These are phyloP conservation scores for Acromyrmex echinatior DNA, from an alignment of 1,140 invertebrate genomes.

Conservation along the genomic window DNA sequence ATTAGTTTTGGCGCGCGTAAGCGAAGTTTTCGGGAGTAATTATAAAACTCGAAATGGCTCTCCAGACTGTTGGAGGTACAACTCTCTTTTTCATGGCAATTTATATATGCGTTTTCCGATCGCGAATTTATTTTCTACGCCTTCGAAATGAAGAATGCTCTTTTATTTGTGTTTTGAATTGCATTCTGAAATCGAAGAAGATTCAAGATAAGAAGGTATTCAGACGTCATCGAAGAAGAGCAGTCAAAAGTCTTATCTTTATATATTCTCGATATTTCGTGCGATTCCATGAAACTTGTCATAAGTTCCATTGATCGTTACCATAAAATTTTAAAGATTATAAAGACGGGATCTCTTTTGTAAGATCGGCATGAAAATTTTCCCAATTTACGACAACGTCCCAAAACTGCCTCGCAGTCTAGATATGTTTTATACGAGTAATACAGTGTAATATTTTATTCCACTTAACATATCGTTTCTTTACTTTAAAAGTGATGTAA, in stretches of 20 bases:
- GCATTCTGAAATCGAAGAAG: slow-evolving; percentile 8
- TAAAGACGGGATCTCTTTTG: neutral
- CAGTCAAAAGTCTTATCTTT: neutral
- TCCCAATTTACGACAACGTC: neutral
- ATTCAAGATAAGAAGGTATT: neutral
- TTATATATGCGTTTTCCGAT: slow-evolving; percentile 1
- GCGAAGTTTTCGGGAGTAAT: slow-evolving; percentile 54
- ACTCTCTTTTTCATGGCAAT: slow-evolving; percentile 23
- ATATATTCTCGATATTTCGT: neutral
- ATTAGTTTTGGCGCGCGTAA: slow-evolving; percentile 46
- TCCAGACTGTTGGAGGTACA: neutral
- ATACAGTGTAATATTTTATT: neutral
- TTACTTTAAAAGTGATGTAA: too few species aligned
- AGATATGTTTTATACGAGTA: neutral
- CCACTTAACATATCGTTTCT: neutral
- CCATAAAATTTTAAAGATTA: slow-evolving; percentile 34
- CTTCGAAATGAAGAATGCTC: neutral
- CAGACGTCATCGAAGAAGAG: neutral
- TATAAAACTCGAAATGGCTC: slow-evolving; percentile 58
- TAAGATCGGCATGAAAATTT: neutral
- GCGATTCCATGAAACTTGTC: neutral
- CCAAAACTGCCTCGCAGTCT: neutral
- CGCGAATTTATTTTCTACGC: neutral
- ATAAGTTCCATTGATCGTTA: neutral
- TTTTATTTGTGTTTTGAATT: slow-evolving; percentile 13